Evolutionary conservation across 2,797 vertebrate genomes (phyloP).

Genomic region (Agapornis canus): DNA sequence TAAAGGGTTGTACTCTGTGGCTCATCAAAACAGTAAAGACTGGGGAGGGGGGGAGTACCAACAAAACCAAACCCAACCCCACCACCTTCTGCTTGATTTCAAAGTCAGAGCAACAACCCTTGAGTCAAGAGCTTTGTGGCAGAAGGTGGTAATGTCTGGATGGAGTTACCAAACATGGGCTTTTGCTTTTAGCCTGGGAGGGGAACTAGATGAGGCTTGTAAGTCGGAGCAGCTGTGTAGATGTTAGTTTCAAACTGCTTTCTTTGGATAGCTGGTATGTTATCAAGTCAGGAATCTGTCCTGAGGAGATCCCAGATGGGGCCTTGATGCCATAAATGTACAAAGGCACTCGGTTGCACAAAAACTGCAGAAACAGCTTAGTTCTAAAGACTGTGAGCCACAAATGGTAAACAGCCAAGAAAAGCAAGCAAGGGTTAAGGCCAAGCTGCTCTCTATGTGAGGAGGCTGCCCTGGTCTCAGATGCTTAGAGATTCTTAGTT

Average conservation of each 20-base stretch:
- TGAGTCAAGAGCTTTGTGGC: neutral
- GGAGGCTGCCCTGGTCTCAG: neutral
- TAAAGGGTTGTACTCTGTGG: neutral
- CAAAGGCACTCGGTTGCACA: constrained; percentile 55
- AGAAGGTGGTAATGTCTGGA: neutral
- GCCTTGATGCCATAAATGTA: constrained; percentile 68
- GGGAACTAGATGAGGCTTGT: constrained; percentile 41
- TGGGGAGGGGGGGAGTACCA: neutral
- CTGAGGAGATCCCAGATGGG: constrained; percentile 55
- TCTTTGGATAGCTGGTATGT: constrained; percentile 60
- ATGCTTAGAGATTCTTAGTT: constrained; percentile 27
- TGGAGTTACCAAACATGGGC: constrained; percentile 43
- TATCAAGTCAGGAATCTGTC: constrained; percentile 63
- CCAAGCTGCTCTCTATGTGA: neutral
- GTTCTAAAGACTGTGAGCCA: constrained; percentile 48
- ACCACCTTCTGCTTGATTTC: neutral
- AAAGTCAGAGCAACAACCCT: neutral
- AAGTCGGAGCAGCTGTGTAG: constrained; percentile 54
- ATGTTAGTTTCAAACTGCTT: constrained; percentile 41
- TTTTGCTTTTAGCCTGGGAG: constrained; percentile 21
- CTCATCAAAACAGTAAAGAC: neutral
- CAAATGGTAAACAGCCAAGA: constrained; percentile 47
- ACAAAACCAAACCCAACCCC: neutral
- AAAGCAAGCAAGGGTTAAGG: constrained; percentile 60
- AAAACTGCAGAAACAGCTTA: constrained; percentile 43